A percentile compares a stretch with the other conserved stretches of the same genome.
Evolutionary conservation across 2,888 invertebrate species (phyloP).

Genomic region (Zaprionus lineosus): DNA sequence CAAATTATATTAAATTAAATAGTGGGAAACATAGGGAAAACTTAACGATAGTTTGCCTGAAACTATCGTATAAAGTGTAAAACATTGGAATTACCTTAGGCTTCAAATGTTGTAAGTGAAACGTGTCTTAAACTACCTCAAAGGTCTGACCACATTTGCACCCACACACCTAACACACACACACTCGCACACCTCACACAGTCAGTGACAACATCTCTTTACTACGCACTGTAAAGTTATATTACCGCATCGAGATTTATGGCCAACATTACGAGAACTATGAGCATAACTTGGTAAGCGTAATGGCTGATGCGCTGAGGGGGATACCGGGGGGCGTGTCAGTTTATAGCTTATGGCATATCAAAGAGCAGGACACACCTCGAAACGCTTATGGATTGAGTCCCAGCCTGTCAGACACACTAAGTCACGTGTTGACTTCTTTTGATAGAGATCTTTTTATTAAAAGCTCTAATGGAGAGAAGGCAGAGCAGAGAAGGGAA

Average conservation of each 20-base stretch:
- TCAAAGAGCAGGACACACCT: slow-evolving; percentile 58
- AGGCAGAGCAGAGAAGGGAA: background rate
- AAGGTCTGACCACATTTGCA: too few species aligned
- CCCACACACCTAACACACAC: slow-evolving; percentile 2
- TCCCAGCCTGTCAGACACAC: slow-evolving; percentile 44
- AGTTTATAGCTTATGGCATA: slow-evolving; percentile 13
- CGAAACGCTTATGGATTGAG: slow-evolving; percentile 46
- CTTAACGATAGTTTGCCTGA: too few species aligned
- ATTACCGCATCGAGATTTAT: slow-evolving; percentile 62
- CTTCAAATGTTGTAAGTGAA: too few species aligned
- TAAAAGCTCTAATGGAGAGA: background rate
- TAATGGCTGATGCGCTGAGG: slow-evolving; percentile 6
- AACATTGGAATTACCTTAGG: too few species aligned
- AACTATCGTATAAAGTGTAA: too few species aligned
- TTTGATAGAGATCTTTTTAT: slow-evolving; percentile 32
- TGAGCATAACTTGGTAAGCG: slow-evolving; percentile 22
- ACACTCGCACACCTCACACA: slow-evolving; percentile 11
- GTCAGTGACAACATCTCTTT: too few species aligned
- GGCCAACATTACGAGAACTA: slow-evolving; percentile 42
- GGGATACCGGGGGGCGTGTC: too few species aligned
- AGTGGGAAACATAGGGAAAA: too few species aligned
- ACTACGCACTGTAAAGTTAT: slow-evolving; percentile 57
- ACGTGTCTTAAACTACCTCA: too few species aligned
- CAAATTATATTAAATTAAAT: too few species aligned
- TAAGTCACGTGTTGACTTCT: slow-evolving; percentile 51